Evolutionary conservation across 2,888 invertebrate genomes (phyloP).

Genomic region (Lasioglossum vierecki): DNA sequence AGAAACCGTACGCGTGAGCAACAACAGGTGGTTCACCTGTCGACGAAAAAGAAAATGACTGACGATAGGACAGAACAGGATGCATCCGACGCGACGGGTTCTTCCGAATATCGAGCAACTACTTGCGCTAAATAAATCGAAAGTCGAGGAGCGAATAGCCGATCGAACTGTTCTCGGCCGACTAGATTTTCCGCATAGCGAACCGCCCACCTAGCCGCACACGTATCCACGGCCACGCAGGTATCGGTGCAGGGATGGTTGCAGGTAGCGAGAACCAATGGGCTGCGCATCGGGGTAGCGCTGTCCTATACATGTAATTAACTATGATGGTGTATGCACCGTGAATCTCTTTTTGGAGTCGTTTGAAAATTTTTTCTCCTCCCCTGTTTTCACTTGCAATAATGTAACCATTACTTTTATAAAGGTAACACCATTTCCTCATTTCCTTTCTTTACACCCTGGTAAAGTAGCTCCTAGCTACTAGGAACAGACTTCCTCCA

Average conservation of each 20-base stretch:
- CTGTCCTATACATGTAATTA: background rate
- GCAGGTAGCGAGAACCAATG: conserved; percentile 1
- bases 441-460: too few species aligned
- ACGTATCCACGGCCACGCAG: background rate
- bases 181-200: background rate
- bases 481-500: too few species aligned
- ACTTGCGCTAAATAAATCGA: background rate
- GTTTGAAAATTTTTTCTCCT: too few species aligned
- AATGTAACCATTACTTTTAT: too few species aligned
- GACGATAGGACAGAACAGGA: background rate
- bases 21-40: conserved; percentile 17
- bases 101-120: background rate
- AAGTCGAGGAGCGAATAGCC: background rate
- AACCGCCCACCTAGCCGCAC: conserved; percentile 14
- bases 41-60: background rate
- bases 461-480: too few species aligned
- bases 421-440: too few species aligned
- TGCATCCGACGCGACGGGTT: background rate
- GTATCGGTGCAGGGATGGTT: background rate
- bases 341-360: too few species aligned
- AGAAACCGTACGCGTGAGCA: background rate
- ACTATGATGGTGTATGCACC: too few species aligned
- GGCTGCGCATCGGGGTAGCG: background rate
- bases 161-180: background rate
- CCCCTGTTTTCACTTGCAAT: too few species aligned